A percentile compares a stretch with the other conserved stretches of the same genome.
These are phyloP conservation scores for Gadopsis bispinosus DNA, from an alignment of 2,797 vertebrate species.

Conservation along the genomic window DNA sequence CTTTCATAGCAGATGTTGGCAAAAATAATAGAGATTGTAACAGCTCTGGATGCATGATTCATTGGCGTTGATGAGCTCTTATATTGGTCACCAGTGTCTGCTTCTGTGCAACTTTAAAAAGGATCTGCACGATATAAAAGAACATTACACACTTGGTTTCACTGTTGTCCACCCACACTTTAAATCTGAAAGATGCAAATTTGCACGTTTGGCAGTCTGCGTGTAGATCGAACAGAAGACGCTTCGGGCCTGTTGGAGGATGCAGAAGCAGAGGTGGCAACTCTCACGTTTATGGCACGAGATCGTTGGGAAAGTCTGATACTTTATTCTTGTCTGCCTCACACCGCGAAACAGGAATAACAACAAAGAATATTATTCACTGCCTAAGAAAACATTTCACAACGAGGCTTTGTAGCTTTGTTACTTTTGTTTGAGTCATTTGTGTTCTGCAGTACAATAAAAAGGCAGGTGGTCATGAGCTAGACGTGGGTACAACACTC, in stretches of 20 bases:
- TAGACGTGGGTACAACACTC: background rate
- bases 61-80: constrained; percentile 48
- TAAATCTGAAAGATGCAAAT: constrained; percentile 42
- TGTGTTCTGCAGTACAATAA: constrained; percentile 13
- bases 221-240: constrained; percentile 10
- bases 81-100: constrained; percentile 50
- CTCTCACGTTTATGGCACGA: constrained; percentile 26
- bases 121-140: constrained; percentile 17
- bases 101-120: constrained; percentile 29
- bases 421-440: constrained; percentile 17
- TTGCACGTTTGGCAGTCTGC: constrained; percentile 36
- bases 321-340: constrained; percentile 35
- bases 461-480: constrained; percentile 3
- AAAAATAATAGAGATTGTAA: constrained; percentile 73
- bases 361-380: constrained; percentile 15
- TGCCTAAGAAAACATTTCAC: constrained; percentile 3
- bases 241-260: constrained; percentile 24
- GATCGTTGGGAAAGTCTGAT: constrained; percentile 23
- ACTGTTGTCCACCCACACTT: constrained; percentile 49
- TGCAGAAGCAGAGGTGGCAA: constrained; percentile 40
- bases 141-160: constrained; percentile 28
- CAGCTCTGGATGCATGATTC: constrained; percentile 72
- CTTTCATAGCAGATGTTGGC: constrained; percentile 79
- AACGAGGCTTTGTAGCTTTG: background rate
- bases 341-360: constrained; percentile 27